Evolutionary conservation across 2,113 vertebrate genomes (phyloP).

Genomic region (Himantopus leucocephalus): DNA sequence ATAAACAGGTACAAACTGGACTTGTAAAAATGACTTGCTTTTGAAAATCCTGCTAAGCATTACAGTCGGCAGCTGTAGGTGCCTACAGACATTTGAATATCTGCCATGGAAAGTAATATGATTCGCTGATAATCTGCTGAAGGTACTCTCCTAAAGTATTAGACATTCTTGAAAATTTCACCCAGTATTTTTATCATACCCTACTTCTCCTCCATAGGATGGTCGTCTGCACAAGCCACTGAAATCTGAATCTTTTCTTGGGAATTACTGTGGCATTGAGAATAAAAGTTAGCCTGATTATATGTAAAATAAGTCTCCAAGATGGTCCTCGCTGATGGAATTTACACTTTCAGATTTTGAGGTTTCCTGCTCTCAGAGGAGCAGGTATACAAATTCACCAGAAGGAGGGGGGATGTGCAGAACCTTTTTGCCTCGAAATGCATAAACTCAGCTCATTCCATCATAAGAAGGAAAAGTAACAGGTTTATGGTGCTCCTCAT

Average conservation of each 20-base stretch:
- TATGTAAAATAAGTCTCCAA: neutral
- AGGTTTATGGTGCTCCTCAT: neutral
- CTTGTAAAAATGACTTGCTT: neutral
- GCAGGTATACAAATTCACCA: neutral
- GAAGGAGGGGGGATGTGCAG: neutral
- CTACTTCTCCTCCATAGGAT: neutral
- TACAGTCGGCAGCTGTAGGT: neutral
- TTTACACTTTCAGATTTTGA: neutral
- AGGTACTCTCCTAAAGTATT: neutral
- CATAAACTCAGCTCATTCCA: neutral
- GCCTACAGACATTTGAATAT: neutral
- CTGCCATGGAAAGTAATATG: neutral
- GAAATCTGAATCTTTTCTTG: neutral
- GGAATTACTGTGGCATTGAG: neutral
- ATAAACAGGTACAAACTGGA: conserved; percentile 15
- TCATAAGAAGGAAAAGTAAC: neutral
- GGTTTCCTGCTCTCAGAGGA: neutral
- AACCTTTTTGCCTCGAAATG: neutral
- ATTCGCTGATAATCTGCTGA: neutral
- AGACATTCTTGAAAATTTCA: neutral
- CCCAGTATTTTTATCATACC: neutral
- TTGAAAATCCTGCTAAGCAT: conserved; percentile 5
- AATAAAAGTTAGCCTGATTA: neutral
- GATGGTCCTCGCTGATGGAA: neutral
- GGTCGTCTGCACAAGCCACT: neutral